Evolutionary conservation across 2,797 vertebrate species (phyloP).

Genomic region (Schizopygopsis pylzovi): DNA sequence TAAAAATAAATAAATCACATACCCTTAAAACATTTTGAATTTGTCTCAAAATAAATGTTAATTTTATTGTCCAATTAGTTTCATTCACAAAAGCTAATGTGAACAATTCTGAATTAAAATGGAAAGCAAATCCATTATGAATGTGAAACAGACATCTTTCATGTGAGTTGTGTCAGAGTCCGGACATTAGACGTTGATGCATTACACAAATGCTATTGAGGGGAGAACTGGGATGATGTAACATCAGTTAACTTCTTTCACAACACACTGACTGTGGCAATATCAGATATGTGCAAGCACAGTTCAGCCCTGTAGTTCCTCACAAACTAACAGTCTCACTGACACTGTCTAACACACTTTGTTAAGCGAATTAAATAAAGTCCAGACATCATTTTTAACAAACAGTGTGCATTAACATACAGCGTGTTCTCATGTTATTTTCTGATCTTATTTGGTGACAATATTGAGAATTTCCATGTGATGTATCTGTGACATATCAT

Average conservation of each 20-base stretch:
- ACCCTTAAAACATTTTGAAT: neutral
- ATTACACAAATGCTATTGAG: slow-evolving; percentile 1
- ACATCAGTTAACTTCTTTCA: slow-evolving; percentile 18
- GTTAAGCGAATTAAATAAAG: neutral
- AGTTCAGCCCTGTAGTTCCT: neutral
- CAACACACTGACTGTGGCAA: slow-evolving; percentile 1
- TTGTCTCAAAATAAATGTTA: neutral
- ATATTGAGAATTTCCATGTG: neutral
- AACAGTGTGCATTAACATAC: too few relatives aligned
- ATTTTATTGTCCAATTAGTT: neutral
- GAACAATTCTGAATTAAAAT: neutral
- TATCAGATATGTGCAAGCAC: slow-evolving; percentile 1
- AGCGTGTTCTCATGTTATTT: neutral
- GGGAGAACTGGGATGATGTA: neutral
- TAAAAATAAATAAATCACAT: neutral
- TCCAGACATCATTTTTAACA: neutral
- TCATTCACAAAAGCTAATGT: neutral
- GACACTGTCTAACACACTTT: neutral
- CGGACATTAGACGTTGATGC: neutral
- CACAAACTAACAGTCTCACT: neutral
- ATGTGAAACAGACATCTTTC: neutral
- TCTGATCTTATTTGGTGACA: neutral
- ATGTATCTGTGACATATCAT: neutral
- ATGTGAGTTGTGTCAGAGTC: neutral
- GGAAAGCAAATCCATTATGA: neutral